Percentiles rank a stretch among this genome's conserved stretches.
phyloP scores from a whole-genome alignment of 2,888 invertebrate genomes.

The Calliopum simillimum region DNA sequence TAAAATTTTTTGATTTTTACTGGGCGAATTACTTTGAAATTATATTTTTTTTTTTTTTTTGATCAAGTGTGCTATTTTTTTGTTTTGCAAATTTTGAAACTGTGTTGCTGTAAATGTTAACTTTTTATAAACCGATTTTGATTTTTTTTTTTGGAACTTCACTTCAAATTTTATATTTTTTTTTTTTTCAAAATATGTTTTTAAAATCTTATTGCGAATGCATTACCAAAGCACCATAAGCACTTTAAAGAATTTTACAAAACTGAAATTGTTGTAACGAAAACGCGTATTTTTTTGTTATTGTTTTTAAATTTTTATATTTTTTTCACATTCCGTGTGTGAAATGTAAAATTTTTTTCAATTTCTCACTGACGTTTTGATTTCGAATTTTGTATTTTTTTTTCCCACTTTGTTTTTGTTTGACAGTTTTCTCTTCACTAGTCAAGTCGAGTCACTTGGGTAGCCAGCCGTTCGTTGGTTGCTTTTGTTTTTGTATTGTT shows the following conservation, averaged over 20 bases:
- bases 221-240: background rate
- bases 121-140: conserved; percentile 11
- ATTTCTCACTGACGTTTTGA: conserved; percentile 36
- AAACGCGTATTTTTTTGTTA: conserved; percentile 44
- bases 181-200: conserved; percentile 15
- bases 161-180: too few relatives aligned
- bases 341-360: conserved; percentile 17
- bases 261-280: conserved; percentile 4
- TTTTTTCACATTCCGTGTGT: conserved; percentile 27
- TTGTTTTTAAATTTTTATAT: conserved; percentile 43
- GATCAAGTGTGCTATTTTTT: conserved; percentile 37
- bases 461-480: conserved; percentile 1
- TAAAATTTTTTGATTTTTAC: conserved; percentile 17
- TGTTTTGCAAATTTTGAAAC: too few relatives aligned
- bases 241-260: conserved; percentile 11
- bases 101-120: too few relatives aligned
- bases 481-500: conserved; percentile 24
- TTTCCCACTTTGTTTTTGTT: background rate
- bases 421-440: conserved; percentile 4
- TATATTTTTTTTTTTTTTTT: conserved; percentile 25
- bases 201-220: conserved; percentile 5
- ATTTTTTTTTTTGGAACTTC: conserved; percentile 13
- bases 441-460: too few relatives aligned
- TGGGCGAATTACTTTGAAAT: background rate
- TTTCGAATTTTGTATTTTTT: conserved; percentile 9